These are phyloP conservation scores for Brachionus manjavacas DNA, from an alignment of 1,140 invertebrate genomes.

Conservation along the genomic window DNA sequence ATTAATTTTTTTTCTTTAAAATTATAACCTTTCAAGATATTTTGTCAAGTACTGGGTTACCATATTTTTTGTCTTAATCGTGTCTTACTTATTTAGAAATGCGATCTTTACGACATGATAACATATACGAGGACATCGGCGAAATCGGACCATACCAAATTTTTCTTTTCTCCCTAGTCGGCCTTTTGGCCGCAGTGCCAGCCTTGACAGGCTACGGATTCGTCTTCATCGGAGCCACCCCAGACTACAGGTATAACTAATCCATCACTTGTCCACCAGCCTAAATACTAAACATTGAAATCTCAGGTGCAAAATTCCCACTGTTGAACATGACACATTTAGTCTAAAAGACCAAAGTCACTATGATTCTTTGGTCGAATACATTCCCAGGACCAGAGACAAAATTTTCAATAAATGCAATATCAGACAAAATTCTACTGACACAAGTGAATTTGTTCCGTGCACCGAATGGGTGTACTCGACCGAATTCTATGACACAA, in stretches of 20 bases:
- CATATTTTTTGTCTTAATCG: background rate
- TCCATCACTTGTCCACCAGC: background rate
- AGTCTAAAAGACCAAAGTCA: background rate
- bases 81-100: background rate
- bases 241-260: background rate
- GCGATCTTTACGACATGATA: background rate
- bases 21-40: no score
- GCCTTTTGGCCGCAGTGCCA: background rate
- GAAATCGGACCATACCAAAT: background rate
- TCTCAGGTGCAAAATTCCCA: background rate
- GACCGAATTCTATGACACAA: background rate
- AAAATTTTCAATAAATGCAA: background rate
- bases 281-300: background rate
- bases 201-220: background rate
- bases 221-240: background rate
- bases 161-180: background rate
- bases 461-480: conserved; percentile 28
- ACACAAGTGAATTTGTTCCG: background rate
- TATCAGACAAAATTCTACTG: background rate
- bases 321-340: background rate
- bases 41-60: background rate
- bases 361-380: background rate
- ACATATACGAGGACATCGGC: conserved; percentile 1
- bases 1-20: no score
- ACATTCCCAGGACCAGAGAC: background rate